Evolutionary conservation across 2,888 invertebrate species (phyloP).

Genomic region (Pardosa pseudoannulata): DNA sequence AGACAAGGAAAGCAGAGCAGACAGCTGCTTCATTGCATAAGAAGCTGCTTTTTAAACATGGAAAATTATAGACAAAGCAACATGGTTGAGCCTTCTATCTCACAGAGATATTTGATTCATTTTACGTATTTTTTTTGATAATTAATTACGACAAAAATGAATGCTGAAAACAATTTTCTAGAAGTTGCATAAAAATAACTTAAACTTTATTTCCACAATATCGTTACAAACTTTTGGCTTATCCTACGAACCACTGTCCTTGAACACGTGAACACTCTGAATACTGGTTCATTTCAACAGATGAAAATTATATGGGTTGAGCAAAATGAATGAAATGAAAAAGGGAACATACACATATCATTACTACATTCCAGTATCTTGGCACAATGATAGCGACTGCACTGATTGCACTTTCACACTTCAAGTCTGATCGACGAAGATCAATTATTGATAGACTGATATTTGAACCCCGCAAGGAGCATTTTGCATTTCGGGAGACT

Average conservation of each 20-base stretch:
- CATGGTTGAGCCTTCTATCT: too few species aligned
- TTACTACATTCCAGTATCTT: neutral
- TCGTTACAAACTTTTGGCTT: neutral
- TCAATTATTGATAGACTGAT: conserved; percentile 47
- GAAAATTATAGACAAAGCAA: too few species aligned
- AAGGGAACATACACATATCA: neutral
- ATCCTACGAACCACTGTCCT: neutral
- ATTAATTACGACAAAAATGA: too few species aligned
- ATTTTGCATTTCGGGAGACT: conserved; percentile 83
- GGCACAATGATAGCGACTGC: neutral
- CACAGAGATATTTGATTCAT: too few species aligned
- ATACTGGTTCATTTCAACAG: neutral
- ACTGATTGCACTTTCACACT: conserved; percentile 37
- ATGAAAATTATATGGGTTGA: neutral
- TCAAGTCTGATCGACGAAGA: conserved; percentile 37
- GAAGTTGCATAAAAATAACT: conserved; percentile 3
- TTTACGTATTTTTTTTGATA: too few species aligned
- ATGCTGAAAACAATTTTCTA: too few species aligned
- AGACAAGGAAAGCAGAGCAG: too few species aligned
- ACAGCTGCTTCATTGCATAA: too few species aligned
- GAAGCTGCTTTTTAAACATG: too few species aligned
- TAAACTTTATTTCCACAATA: neutral
- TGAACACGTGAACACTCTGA: neutral
- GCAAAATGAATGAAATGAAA: neutral
- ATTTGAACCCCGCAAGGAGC: conserved; percentile 78